Base-by-base conservation (phyloP, 2,113 vertebrate genomes). In the Rafetus swinhoei region DNA sequence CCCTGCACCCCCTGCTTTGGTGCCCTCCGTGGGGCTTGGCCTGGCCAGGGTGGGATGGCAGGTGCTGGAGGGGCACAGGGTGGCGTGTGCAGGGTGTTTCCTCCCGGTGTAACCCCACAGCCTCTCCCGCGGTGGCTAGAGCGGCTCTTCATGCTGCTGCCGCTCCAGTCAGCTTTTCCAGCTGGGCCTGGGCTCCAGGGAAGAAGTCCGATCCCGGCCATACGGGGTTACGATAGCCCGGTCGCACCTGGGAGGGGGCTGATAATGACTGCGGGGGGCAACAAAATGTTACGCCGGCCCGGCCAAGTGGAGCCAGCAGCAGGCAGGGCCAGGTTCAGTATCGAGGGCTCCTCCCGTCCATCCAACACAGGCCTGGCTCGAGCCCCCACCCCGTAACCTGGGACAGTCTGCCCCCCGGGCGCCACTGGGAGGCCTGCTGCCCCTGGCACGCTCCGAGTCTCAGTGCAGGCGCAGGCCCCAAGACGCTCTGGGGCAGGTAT, bases 181-280 rank as follows among this genome's bases (percentile, higher is more conserved):
- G 93, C 92, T 96, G 74, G 22, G 80, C 29, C 54, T 81, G 1
- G 4, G 69, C n/a, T 81, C 18, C 81, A 95, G 84, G 50, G 85
- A 76, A 90, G 27, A 29, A 85, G 93, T 94, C 95, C 90, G 82
- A 62, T 90, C 82, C 85, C 90, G 72, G 87, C 98, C 98, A 97
- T 98, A 98, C n/a, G n/a, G n/a, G n/a, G n/a, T n/a, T n/a, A n/a
- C n/a, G 39, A 5, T 45, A 45, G 39, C 39, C 39, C 39, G 39
- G 39, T 45, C 39, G 39, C 39, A 45, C 39, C 39, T 45, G 4
- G 5, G 39, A 45, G 39, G 39, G 39, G 39, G 39, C 39, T 45
- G 39, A 45, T 45, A 45, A 45, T 45, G 39, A 5, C 39, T 45
- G 39, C 39, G 39, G 39, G 39, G 39, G 39, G 5, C 39, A 4